Evolutionary conservation across 2,888 invertebrate genomes (phyloP).

Genomic region (Tachina fera): DNA sequence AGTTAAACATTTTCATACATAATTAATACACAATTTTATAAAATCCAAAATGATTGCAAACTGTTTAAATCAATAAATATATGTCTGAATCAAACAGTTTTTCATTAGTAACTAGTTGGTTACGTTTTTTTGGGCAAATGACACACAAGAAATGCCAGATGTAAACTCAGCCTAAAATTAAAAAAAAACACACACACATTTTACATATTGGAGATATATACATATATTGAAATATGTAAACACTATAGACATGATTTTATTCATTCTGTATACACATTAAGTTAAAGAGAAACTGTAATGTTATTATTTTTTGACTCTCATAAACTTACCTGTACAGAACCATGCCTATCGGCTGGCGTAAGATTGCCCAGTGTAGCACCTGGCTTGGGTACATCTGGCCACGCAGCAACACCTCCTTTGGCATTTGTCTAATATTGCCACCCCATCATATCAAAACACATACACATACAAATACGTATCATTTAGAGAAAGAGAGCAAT

Average conservation of each 20-base stretch:
- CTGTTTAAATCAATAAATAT: too few relatives aligned
- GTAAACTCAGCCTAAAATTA: too few relatives aligned
- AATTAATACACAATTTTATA: too few relatives aligned
- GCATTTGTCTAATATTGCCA: slow-evolving; percentile 82
- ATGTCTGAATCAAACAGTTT: too few relatives aligned
- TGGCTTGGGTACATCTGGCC: slow-evolving; percentile 93
- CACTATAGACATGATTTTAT: slow-evolving; percentile 18
- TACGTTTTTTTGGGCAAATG: too few relatives aligned
- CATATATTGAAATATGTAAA: neutral
- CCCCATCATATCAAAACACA: slow-evolving; percentile 45
- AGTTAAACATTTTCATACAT: too few relatives aligned
- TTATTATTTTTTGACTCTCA: slow-evolving; percentile 54
- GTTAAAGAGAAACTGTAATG: slow-evolving; percentile 67
- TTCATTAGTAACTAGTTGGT: too few relatives aligned
- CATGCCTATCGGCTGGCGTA: slow-evolving; percentile 97
- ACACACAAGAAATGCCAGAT: too few relatives aligned
- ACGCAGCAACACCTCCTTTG: slow-evolving; percentile 91
- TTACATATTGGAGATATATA: slow-evolving; percentile 19
- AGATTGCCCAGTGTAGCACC: slow-evolving; percentile 91
- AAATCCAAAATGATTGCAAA: too few relatives aligned
- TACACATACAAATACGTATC: slow-evolving; percentile 46
- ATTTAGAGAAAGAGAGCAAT: slow-evolving; percentile 24
- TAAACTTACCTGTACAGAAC: slow-evolving; percentile 95
- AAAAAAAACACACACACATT: slow-evolving; percentile 2
- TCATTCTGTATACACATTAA: slow-evolving; percentile 39